These are phyloP conservation scores for Henricia sp. DNA, from an alignment of 53 echinoderm and acorn worm species.

Conservation along the genomic window DNA sequence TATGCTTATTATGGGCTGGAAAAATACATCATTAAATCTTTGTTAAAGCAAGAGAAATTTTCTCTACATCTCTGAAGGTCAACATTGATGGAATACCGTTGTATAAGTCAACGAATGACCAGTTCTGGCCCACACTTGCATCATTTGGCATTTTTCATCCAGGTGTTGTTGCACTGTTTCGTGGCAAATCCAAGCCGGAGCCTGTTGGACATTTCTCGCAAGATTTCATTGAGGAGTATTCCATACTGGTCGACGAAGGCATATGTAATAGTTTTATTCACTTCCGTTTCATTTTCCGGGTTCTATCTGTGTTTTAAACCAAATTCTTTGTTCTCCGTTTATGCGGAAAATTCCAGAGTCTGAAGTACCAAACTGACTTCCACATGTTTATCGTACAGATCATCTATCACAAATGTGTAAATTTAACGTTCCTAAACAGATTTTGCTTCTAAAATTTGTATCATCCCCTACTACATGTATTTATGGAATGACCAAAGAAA, in stretches of 20 bases:
- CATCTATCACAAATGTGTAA: too few species aligned
- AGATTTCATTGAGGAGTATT: constrained; percentile 29
- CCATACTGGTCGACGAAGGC: constrained; percentile 7
- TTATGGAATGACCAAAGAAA: constrained; percentile 15
- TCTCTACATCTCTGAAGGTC: constrained; percentile 16
- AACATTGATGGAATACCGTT: constrained; percentile 39
- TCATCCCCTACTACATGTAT: background rate
- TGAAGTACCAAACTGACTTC: too few species aligned
- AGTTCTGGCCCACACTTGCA: constrained; percentile 30
- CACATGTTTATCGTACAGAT: too few species aligned
- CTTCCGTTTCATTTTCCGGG: too few species aligned
- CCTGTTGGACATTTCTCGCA: constrained; percentile 12
- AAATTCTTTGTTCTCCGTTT: too few species aligned
- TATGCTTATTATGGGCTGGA: constrained; percentile 43
- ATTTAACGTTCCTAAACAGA: background rate
- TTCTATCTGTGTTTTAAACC: too few species aligned
- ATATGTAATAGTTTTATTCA: too few species aligned
- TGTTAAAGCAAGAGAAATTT: constrained; percentile 18
- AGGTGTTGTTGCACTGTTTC: constrained; percentile 32
- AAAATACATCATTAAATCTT: constrained; percentile 9
- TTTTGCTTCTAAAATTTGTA: background rate
- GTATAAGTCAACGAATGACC: constrained; percentile 27
- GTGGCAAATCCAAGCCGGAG: constrained; percentile 24
- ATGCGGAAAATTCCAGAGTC: too few species aligned
- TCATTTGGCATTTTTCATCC: constrained; percentile 27